These are phyloP conservation scores for Brachionus rubens DNA, from an alignment of 1,140 invertebrate species.

Conservation along the genomic window DNA sequence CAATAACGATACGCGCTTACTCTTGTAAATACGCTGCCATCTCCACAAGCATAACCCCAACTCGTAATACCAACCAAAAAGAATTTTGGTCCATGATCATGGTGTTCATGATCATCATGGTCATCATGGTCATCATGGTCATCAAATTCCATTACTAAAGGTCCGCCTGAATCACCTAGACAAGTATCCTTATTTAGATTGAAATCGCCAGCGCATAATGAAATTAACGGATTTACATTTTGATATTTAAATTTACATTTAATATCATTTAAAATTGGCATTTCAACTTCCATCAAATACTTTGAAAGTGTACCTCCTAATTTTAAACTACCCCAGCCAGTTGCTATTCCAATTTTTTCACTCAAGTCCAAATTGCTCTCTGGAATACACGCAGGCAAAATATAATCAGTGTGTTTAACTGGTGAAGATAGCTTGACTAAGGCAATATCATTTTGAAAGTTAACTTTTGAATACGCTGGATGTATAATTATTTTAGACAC, in stretches of 20 bases:
- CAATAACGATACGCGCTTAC: too few species aligned
- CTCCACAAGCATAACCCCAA: background rate
- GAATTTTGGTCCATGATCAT: background rate
- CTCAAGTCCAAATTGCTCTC: too few species aligned
- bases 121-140: background rate
- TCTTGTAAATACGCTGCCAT: background rate
- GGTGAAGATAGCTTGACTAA: too few species aligned
- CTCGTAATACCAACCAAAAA: background rate
- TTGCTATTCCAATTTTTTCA: too few species aligned
- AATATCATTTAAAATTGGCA: background rate
- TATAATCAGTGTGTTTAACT: too few species aligned
- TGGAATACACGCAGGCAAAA: too few species aligned
- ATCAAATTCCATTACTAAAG: background rate
- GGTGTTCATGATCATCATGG: background rate
- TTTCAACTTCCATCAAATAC: background rate
- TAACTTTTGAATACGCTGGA: too few species aligned
- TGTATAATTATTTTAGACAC: too few species aligned
- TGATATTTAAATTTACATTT: background rate
- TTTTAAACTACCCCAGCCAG: too few species aligned
- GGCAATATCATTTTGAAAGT: too few species aligned
- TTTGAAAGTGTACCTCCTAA: too few species aligned
- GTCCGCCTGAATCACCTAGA: background rate
- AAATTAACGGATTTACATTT: background rate
- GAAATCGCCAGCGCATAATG: background rate
- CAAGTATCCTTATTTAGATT: background rate